Evolutionary conservation across 2,888 invertebrate genomes (phyloP).

Genomic region (Physocephala rufipes): DNA sequence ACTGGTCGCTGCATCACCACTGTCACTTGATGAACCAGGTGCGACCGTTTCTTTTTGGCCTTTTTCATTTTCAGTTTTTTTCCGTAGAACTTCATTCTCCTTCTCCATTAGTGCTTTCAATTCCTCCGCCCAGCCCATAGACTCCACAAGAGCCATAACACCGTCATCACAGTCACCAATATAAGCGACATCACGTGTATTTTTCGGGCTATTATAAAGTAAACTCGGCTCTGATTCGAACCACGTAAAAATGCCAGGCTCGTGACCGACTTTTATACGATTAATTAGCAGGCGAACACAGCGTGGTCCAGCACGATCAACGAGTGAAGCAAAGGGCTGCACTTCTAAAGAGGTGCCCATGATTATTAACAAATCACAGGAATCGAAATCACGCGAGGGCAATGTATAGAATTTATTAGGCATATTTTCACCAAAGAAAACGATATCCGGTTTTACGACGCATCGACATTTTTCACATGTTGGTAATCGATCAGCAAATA

Average conservation of each 20-base stretch:
- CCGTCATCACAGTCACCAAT: constrained; percentile 87
- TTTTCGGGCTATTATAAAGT: constrained; percentile 73
- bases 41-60: constrained; percentile 3
- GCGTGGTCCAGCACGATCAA: constrained; percentile 76
- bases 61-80: constrained; percentile 15
- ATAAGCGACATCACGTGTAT: constrained; percentile 78
- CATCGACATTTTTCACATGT: constrained; percentile 80
- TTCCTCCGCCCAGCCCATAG: constrained; percentile 82
- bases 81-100: constrained; percentile 70
- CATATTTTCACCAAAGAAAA: constrained; percentile 93
- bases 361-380: constrained; percentile 91
- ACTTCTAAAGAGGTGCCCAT: constrained; percentile 96
- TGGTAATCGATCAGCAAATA: constrained; percentile 78
- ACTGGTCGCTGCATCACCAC: not conserved
- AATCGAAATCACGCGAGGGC: constrained; percentile 77
- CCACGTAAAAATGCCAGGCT: constrained; percentile 57
- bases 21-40: not conserved
- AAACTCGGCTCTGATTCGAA: constrained; percentile 67
- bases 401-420: constrained; percentile 80
- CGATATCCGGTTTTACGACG: constrained; percentile 93
- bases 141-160: constrained; percentile 76
- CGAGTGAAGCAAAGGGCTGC: constrained; percentile 91
- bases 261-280: constrained; percentile 76
- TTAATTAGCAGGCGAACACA: constrained; percentile 89
- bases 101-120: constrained; percentile 69